These are phyloP conservation scores for Irena cyanogastra DNA, from an alignment of 2,113 vertebrate genomes.

Conservation along the genomic window DNA sequence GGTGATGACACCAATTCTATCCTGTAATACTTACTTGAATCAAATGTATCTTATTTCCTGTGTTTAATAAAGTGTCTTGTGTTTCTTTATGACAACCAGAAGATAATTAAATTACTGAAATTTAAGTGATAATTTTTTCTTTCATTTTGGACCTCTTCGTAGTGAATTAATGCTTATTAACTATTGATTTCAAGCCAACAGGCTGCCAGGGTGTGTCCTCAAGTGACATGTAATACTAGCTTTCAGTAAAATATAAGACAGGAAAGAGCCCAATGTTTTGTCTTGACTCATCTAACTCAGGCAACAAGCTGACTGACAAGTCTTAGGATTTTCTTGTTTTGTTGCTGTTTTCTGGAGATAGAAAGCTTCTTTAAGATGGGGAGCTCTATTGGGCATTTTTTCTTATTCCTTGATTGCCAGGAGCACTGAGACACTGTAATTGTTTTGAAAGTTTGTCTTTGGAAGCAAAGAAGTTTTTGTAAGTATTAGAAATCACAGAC, in stretches of 20 bases:
- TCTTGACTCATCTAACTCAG: neutral
- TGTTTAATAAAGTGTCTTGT: slow-evolving; percentile 32
- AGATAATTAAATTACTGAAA: slow-evolving; percentile 11
- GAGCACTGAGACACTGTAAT: neutral
- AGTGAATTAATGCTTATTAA: neutral
- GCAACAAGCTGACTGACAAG: neutral
- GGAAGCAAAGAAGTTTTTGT: neutral
- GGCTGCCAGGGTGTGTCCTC: neutral
- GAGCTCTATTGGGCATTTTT: neutral
- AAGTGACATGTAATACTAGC: neutral
- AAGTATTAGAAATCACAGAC: neutral
- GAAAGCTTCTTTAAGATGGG: neutral
- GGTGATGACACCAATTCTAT: neutral
- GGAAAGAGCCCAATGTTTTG: neutral
- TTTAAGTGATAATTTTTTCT: neutral
- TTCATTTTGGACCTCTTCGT: neutral
- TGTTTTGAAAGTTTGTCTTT: neutral
- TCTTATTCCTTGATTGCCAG: neutral
- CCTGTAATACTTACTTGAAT: neutral
- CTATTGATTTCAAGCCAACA: neutral
- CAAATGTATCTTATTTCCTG: neutral
- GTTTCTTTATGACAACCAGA: slow-evolving; percentile 40
- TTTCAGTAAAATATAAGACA: neutral
- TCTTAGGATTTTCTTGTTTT: neutral
- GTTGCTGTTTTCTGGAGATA: neutral